Percentiles rank a stretch among this genome's conserved stretches.
Conservation (phyloP, 1,140 invertebrate genomes). For the Theocolax elegans region DNA sequence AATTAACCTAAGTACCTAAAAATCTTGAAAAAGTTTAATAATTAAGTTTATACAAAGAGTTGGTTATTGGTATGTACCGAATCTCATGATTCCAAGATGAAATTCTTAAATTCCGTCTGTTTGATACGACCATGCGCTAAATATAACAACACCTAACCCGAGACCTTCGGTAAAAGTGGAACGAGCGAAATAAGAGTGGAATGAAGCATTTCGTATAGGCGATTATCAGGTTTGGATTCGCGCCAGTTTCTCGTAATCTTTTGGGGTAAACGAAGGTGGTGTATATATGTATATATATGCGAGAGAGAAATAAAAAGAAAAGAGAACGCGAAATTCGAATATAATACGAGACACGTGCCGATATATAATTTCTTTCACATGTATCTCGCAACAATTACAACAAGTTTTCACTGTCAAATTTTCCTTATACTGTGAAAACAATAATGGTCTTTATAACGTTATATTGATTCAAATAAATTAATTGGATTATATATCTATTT, state of each 20-base stretch:
- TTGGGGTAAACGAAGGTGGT: no score
- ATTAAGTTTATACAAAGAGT: no score
- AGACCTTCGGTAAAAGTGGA: constrained; percentile 54
- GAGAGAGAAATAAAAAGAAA: background rate
- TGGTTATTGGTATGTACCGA: no score
- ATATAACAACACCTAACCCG: constrained; percentile 35
- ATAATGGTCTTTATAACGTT: no score
- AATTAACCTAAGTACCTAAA: no score
- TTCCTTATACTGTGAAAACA: no score
- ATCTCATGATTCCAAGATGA: background rate
- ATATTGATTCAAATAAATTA: no score
- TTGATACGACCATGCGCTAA: constrained; percentile 28
- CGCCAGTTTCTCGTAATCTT: constrained; percentile 45
- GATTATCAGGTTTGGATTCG: constrained; percentile 48
- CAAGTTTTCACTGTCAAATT: no score
- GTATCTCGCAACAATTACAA: no score
- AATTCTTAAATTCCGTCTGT: constrained; percentile 26
- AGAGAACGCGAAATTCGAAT: constrained; percentile 5
- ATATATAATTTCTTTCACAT: background rate
- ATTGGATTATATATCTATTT: no score
- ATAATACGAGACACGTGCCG: constrained; percentile 10
- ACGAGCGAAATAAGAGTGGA: constrained; percentile 53
- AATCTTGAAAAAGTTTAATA: no score
- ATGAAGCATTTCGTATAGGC: constrained; percentile 44
- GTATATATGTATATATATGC: no score